These are phyloP conservation scores for Anabacerthia variegaticeps DNA, from an alignment of 2,797 vertebrate species.

Conservation along the genomic window DNA sequence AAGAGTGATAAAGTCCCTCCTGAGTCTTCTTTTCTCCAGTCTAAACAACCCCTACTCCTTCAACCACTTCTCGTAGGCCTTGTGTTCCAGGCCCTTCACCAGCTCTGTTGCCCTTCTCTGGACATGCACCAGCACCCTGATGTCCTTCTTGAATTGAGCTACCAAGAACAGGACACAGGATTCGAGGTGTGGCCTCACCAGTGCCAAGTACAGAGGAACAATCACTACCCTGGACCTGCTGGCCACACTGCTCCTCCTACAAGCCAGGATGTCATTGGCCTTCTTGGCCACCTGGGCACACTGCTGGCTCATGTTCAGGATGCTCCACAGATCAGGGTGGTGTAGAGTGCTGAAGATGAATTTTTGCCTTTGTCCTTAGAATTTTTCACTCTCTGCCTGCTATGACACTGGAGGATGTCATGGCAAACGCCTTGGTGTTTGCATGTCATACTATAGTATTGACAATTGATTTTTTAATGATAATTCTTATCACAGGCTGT, in stretches of 20 bases:
- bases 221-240: neutral
- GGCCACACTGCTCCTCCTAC: neutral
- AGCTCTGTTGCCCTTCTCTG: neutral
- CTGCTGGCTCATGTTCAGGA: rapidly evolving
- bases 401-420: neutral
- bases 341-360: neutral
- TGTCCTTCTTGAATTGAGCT: neutral
- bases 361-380: neutral
- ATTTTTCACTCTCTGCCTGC: neutral
- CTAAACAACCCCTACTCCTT: neutral
- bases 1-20: rapidly evolving
- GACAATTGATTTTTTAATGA: neutral
- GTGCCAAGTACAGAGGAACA: neutral
- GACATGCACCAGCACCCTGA: neutral
- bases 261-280: rapidly evolving
- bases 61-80: neutral
- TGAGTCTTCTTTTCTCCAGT: neutral
- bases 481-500: neutral
- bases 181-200: rapidly evolving
- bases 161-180: neutral
- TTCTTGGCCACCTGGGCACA: neutral
- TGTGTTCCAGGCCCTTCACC: neutral
- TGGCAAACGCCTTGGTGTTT: neutral
- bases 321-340: neutral
- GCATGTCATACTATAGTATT: neutral